phyloP scores from a whole-genome alignment of 2,113 vertebrate genomes.

The Recurvirostra avosetta region DNA sequence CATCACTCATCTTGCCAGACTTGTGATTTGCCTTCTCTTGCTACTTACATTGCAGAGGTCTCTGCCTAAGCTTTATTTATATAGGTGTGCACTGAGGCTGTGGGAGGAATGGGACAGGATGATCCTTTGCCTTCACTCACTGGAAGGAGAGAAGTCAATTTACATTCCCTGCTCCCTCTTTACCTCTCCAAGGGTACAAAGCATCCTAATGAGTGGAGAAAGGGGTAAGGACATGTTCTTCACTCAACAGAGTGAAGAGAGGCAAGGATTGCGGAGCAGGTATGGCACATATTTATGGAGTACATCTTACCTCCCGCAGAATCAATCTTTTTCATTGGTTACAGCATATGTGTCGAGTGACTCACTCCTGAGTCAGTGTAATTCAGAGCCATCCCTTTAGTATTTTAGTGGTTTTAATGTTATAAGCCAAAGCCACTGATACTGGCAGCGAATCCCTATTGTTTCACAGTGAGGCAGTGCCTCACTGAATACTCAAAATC shows the following conservation, averaged over 20 bases:
- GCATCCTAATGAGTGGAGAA: neutral
- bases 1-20: neutral
- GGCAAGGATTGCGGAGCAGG: neutral
- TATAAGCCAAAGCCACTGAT: neutral
- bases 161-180: neutral
- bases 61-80: neutral
- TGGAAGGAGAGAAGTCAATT: neutral
- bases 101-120: neutral
- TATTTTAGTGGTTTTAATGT: neutral
- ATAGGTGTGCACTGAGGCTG: neutral
- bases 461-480: neutral
- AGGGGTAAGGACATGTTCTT: neutral
- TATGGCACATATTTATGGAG: neutral
- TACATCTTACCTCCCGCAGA: neutral
- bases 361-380: neutral
- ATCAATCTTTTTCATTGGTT: neutral
- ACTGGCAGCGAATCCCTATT: neutral
- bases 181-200: neutral
- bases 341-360: neutral
- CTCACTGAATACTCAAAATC: neutral
- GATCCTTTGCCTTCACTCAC: neutral
- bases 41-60: neutral
- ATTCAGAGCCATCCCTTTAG: neutral
- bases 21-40: neutral
- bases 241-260: neutral